Base-by-base conservation (phyloP, 2,113 vertebrate genomes). In the Sakesphorus luctuosus region DNA sequence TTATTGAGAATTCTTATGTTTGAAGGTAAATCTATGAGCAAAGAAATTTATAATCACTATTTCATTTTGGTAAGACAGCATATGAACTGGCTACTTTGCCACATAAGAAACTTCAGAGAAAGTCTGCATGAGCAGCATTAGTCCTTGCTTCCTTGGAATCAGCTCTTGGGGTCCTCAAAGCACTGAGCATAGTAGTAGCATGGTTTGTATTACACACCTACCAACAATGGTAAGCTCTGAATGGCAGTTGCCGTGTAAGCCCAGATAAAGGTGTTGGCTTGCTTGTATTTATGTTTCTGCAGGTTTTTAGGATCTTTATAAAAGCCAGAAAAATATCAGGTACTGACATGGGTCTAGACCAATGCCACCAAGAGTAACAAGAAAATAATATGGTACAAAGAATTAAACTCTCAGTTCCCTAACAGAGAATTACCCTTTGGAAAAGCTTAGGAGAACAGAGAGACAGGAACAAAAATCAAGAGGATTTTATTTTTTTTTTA, bases 21-120 rank as follows among this genome's bases (percentile, higher is more conserved):
- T 71, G n/a, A 84, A 90, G 6, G 11, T 31, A 77, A 89, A 74
- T 52, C 28, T 76, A 4, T 28, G 5, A 19, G 12, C 31, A 75
- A 56, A 40, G 31, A 49, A 68, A 3, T 62, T 75, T 76, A 28
- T 16, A 76, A 52, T 58, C 9, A 86, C 7, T 12, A 10, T 16
- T 77, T 0, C 1, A 0, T 84, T 47, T 80, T 87, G 25, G 19
- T 68, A 36, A 82, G 1, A 33, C 6, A 65, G 5, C 3, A 4
- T 38, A 35, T 31, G 18, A 63, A 33, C 13, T 69, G 18, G 4
- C 4, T 68, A 16, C 5, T 84, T 55, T 88, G 12, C 15, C 12
- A 46, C 8, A 13, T 15, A 23, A 24, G 19, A 61, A 15, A 38
- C 13, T 63, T 65, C 13, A 53, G 52, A 52, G 23, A 59, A 87